Percentiles rank a stretch among this genome's conserved stretches.
These are phyloP conservation scores for Sitobion miscanthi DNA, from an alignment of 1,140 invertebrate genomes.

Conservation along the genomic window DNA sequence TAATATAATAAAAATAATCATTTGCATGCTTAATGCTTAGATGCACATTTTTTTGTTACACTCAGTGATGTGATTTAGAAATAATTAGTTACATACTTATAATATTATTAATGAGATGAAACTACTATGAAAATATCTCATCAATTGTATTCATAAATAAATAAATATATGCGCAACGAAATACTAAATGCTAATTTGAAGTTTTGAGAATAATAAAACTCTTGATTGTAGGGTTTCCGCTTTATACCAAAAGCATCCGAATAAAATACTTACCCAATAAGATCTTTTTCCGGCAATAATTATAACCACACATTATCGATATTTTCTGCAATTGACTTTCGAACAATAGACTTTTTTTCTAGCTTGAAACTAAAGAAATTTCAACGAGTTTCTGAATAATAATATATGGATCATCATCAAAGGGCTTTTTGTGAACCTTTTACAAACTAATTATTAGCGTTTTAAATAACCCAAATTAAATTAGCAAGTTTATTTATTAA, in stretches of 20 bases:
- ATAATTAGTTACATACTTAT: not conserved
- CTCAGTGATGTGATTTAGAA: no score
- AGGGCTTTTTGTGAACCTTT: not conserved
- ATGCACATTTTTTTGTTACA: not conserved
- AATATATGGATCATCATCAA: not conserved
- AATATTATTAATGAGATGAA: not conserved
- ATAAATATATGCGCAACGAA: not conserved
- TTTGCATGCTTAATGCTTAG: not conserved
- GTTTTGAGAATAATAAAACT: not conserved
- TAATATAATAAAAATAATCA: not conserved
- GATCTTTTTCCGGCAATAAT: not conserved
- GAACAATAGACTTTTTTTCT: not conserved
- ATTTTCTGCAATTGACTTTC: not conserved
- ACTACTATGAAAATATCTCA: not conserved
- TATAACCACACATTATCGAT: not conserved
- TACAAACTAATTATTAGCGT: not conserved
- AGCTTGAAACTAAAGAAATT: not conserved
- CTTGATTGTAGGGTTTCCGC: not conserved
- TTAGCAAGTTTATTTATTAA: not conserved
- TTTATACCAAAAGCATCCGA: not conserved
- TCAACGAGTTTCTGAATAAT: not conserved
- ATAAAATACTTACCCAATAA: not conserved
- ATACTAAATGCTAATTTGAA: not conserved
- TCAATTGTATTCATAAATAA: not conserved
- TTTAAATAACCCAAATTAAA: not conserved